Conservation (phyloP, 2,113 vertebrate species). For the Serilophus lunatus region DNA sequence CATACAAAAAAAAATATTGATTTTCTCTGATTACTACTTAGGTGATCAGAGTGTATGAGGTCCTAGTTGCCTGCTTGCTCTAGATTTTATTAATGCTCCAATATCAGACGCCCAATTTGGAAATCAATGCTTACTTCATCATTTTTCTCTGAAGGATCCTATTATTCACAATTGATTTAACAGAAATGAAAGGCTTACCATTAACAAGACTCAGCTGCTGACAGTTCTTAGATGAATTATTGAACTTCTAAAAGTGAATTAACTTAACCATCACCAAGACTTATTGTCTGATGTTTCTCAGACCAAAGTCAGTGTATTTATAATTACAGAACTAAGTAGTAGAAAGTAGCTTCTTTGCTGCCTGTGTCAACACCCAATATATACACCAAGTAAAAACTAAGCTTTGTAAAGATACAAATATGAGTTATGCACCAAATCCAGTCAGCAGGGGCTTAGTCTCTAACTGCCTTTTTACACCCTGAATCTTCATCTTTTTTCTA, state of each 20-base stretch:
- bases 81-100: conserved; percentile 78
- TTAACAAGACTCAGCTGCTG: conserved; percentile 78
- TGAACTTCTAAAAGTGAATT: conserved; percentile 80
- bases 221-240: conserved; percentile 80
- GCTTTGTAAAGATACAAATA: background rate
- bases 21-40: conserved; percentile 73
- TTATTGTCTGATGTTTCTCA: conserved; percentile 71
- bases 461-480: background rate
- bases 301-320: conserved; percentile 62
- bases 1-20: conserved; percentile 72
- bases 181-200: conserved; percentile 81
- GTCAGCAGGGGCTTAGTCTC: background rate
- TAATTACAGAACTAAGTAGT: conserved; percentile 68
- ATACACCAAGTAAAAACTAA: conserved; percentile 21
- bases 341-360: background rate
- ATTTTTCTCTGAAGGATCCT: conserved; percentile 80
- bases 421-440: background rate
- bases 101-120: conserved; percentile 78
- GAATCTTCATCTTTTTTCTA: background rate
- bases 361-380: background rate
- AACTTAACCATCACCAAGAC: conserved; percentile 78
- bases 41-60: conserved; percentile 69
- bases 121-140: conserved; percentile 86
- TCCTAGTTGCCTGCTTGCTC: conserved; percentile 71
- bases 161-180: conserved; percentile 86